These are phyloP conservation scores for Sparidentex hasta DNA, from an alignment of 2,797 vertebrate genomes.

Conservation along the genomic window DNA sequence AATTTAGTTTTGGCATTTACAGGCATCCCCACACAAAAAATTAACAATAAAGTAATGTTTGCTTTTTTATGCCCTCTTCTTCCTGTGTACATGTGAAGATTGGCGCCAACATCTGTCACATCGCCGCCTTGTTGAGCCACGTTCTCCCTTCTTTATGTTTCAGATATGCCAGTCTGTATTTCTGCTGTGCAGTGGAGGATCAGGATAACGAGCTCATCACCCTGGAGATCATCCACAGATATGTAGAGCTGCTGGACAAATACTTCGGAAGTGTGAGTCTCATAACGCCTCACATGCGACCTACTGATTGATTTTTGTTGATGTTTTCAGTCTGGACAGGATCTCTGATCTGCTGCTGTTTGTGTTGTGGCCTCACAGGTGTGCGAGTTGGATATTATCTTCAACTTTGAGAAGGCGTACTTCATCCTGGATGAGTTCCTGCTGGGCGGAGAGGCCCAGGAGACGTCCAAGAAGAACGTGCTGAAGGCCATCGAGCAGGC, in stretches of 20 bases:
- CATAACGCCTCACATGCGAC: neutral
- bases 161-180: constrained; percentile 98
- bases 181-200: constrained; percentile 99
- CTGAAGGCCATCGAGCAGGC: constrained; percentile 99
- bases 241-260: constrained; percentile 99
- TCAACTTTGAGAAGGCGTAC: constrained; percentile 99
- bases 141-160: neutral
- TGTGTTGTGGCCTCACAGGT: constrained; percentile 84
- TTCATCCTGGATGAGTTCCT: constrained; percentile 99
- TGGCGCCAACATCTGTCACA: neutral
- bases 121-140: neutral
- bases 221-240: constrained; percentile 99
- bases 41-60: neutral
- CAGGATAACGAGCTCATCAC: constrained; percentile 99
- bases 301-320: neutral
- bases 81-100: neutral
- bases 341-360: constrained; percentile 21
- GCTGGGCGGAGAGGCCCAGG: constrained; percentile 97
- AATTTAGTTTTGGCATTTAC: neutral
- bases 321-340: constrained; percentile 22
- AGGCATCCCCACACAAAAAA: neutral
- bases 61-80: neutral
- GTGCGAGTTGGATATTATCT: constrained; percentile 98
- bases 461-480: constrained; percentile 99
- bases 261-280: constrained; percentile 98